Evolutionary conservation across 1,140 invertebrate genomes (phyloP), one percentile per base, ranked within the genome.

Genomic region (Drosophila pseudoobscura): DNA sequence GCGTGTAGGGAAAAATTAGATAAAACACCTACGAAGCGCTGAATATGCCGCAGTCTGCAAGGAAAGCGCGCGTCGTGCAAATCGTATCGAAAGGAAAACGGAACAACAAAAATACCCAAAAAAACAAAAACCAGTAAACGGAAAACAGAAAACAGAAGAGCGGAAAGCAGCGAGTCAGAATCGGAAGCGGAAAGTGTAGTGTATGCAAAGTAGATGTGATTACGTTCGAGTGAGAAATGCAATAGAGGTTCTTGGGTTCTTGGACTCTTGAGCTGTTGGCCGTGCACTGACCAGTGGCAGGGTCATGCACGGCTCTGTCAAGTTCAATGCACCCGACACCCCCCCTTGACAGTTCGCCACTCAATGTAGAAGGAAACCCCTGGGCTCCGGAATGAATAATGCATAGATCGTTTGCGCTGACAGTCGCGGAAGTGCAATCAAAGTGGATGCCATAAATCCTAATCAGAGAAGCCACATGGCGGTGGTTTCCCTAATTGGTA

Each of bases 1-100:
- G 80, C 80, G 77, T 87, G 82, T 64, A 61, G 69, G 65, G 54
- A 84, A 80, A 90, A 90, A 90, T 90, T 90, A 90, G 84, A 90
- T 90, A 90, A 90, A 90, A 90, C 84, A 90, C 78, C 84, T 87
- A 87, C 82, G 56, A 61, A 75, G 54, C 55, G 83, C 72, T 82
- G 80, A 85, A 89, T 90, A 89, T 89, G 82, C 80, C 89, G 66
- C 89, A 90, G 89, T 90, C 89, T 64, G 65, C 64, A 71, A 60
- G 62, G 65, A 82, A 90, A 80, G 82, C 85, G 89, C 84, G 89
- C 76, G 41, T 46, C 71, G 88, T 72, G 65, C 79, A 70, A 84
- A 83, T 62, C 75, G 54, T 70, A 49, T 35, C 15, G 46, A 61
- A 56, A 8, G 47, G 50, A 61, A 62, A 66, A 11, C 53, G 50